A percentile compares a stretch with the other conserved stretches of the same genome.
Conservation (phyloP, 1,140 invertebrate genomes). For the Drosophila takahashii region DNA sequence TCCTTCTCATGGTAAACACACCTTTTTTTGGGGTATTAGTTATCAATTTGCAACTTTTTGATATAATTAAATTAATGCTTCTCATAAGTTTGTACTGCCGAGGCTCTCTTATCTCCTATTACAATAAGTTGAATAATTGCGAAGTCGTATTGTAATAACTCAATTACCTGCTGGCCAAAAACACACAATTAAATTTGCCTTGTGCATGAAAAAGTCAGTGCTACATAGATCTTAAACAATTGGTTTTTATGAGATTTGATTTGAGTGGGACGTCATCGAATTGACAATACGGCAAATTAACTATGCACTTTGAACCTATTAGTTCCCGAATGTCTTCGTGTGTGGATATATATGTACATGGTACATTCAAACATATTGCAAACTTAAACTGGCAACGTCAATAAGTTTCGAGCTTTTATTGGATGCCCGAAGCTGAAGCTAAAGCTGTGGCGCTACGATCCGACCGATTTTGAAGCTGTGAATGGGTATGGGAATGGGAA, state of each 20-base stretch:
- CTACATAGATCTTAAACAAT: slow-evolving; percentile 12
- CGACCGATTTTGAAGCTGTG: slow-evolving; percentile 22
- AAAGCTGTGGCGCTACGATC: slow-evolving; percentile 3
- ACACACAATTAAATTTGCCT: background rate
- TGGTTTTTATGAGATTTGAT: slow-evolving; percentile 45
- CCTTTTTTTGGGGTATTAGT: no score
- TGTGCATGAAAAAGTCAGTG: background rate
- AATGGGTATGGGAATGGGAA: slow-evolving; percentile 27
- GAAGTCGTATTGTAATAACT: background rate
- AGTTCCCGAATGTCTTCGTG: background rate
- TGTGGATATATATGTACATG: background rate
- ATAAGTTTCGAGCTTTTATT: slow-evolving; percentile 60
- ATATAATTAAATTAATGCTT: background rate
- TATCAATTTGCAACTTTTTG: background rate
- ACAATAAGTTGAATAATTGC: no score
- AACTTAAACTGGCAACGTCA: slow-evolving; percentile 48
- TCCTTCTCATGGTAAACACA: no score
- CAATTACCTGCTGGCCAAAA: background rate
- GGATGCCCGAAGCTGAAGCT: slow-evolving; percentile 13
- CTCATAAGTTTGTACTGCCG: no score
- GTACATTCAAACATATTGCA: background rate
- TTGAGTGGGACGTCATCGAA: slow-evolving; percentile 57
- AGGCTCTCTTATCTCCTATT: no score
- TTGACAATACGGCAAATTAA: slow-evolving; percentile 60
- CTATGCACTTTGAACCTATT: slow-evolving; percentile 69